Evolutionary conservation across 2,888 invertebrate genomes (phyloP), one percentile per base, ranked within the genome.

Genomic region (Nemotelus pantherinus): DNA sequence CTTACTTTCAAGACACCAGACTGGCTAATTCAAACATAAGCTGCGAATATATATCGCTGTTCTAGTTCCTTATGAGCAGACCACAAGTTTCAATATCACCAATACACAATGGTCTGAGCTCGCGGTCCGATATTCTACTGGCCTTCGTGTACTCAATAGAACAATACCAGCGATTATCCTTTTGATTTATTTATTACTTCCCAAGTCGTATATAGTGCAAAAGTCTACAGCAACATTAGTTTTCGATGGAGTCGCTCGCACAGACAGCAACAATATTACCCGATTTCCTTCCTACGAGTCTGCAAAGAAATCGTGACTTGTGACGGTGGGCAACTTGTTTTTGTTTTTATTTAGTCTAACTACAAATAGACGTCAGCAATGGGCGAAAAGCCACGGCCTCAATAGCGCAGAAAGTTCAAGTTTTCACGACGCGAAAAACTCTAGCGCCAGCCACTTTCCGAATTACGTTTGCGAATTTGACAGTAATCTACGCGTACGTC

Each of bases 241-340:
- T 25, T 25, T 25, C 25, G 25, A 25, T 25, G 25, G 25, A 25
- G 53, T 25, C 68, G 53, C 50, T 68, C 48, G 68, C 68, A 39
- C 68, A 50, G 53, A 53, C 53, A 25, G 60, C 55, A 55, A 44
- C 63, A 48, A 47, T 63, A 48, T 63, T 50, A 74, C 74, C 25
- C 25, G 63, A 50, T 68, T 43, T 44, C 72, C 68, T 39, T 45
- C 50, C 68, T 50, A 53, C 68, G 5, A 45, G 58, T 10, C 60
- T 7, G 58, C 9, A n/a, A 10, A 72, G 55, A 78, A 78, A 76
- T 78, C 76, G 70, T 78, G 78, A 78, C 71, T 60, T 47, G 63
- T 74, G 71, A 57, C 43, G 71, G 58, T 39, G 44, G 45, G 41
- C 60, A 39, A 48, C 39, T 57, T 25, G 41, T 44, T 25, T 25